These are phyloP conservation scores for Zeugodacus cucurbitae DNA, from an alignment of 1,140 invertebrate genomes.

Conservation along the genomic window DNA sequence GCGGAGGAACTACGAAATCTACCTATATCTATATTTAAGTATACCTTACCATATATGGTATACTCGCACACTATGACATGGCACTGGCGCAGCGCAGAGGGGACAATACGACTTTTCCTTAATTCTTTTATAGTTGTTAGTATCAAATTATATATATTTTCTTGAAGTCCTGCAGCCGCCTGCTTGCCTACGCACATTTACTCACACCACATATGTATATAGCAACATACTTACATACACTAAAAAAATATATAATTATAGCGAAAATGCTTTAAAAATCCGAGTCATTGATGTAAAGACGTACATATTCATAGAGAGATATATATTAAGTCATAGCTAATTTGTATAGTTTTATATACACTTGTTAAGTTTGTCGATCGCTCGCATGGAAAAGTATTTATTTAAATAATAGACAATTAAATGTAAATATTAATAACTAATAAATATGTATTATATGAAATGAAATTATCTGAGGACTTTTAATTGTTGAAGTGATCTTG, in stretches of 20 bases:
- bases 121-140: too few species aligned
- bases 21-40: too few species aligned
- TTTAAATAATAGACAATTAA: neutral
- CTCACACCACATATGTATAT: neutral
- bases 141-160: neutral
- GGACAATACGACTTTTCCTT: neutral
- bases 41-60: too few species aligned
- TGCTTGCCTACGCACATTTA: neutral
- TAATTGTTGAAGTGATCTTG: neutral
- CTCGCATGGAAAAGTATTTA: neutral
- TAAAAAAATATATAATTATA: neutral
- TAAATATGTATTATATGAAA: neutral
- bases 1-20: too few species aligned
- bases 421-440: neutral
- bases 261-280: neutral
- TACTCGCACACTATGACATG: too few species aligned
- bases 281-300: neutral
- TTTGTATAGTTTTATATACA: conserved; percentile 32
- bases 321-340: neutral
- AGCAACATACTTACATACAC: neutral
- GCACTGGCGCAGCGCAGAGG: neutral
- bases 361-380: neutral
- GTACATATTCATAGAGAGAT: neutral
- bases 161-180: neutral
- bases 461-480: neutral